Evolutionary conservation across 2,113 vertebrate genomes (phyloP).

Genomic region (Cyanoramphus novaezelandiae): DNA sequence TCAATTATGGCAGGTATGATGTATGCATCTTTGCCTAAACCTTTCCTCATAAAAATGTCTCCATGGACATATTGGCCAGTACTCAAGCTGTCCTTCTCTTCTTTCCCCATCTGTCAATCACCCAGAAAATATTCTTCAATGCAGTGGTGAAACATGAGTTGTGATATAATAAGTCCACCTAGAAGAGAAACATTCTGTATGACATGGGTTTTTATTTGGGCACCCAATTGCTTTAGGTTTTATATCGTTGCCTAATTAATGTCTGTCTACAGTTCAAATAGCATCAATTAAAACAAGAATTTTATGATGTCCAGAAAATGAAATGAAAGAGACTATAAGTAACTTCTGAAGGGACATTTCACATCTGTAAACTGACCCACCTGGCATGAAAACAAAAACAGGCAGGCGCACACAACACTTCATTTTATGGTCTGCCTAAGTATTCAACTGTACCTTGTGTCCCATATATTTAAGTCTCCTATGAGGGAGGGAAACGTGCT

Average conservation of each 20-base stretch:
- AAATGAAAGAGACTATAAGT: neutral
- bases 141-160: neutral
- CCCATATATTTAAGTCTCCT: neutral
- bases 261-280: neutral
- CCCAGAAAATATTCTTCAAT: neutral
- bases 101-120: neutral
- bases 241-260: neutral
- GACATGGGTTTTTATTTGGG: neutral
- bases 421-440: constrained; percentile 42
- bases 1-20: neutral
- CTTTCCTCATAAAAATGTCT: neutral
- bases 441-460: constrained; percentile 6
- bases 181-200: neutral
- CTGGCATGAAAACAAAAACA: neutral
- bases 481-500: neutral
- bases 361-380: neutral
- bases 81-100: neutral
- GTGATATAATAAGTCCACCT: neutral
- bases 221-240: neutral
- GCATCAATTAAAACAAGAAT: neutral
- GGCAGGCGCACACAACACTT: neutral
- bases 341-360: neutral
- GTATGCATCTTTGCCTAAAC: neutral
- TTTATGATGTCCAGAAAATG: neutral
- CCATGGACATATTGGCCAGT: neutral